Percentiles rank a stretch among this genome's conserved stretches.
These are phyloP conservation scores for Tenebrio molitor DNA, from an alignment of 1,140 invertebrate species.

Conservation along the genomic window DNA sequence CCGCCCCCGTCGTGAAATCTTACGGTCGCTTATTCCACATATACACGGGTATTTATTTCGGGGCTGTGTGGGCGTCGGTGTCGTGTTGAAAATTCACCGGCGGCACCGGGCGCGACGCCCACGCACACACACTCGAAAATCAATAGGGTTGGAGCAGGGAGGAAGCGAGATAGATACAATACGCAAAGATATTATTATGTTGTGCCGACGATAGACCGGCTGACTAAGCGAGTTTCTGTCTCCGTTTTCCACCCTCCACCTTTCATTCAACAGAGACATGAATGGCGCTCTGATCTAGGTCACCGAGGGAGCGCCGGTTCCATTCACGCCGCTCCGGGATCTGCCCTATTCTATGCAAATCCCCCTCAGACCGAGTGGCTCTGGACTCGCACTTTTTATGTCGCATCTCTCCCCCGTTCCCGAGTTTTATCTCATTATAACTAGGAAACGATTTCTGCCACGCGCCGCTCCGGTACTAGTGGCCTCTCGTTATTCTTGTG, in stretches of 20 bases:
- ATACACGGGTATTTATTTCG: slow-evolving; percentile 38
- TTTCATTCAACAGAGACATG: slow-evolving; percentile 57
- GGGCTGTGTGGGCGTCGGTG: slow-evolving; percentile 31
- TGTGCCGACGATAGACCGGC: slow-evolving; percentile 38
- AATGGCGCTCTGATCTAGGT: slow-evolving; percentile 58
- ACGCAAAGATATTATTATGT: slow-evolving; percentile 40
- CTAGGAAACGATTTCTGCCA: background rate
- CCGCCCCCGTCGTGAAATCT: slow-evolving; percentile 5
- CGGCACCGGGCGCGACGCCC: slow-evolving; percentile 18
- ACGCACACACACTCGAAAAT: slow-evolving; percentile 44
- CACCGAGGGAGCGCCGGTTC: slow-evolving; percentile 48
- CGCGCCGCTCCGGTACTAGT: background rate
- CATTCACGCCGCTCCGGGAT: slow-evolving; percentile 49
- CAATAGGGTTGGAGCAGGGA: slow-evolving; percentile 41
- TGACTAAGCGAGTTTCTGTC: slow-evolving; percentile 45
- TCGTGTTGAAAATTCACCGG: slow-evolving; percentile 43
- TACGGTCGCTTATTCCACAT: slow-evolving; percentile 19
- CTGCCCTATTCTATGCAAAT: slow-evolving; percentile 10
- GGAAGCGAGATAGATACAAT: slow-evolving; percentile 37
- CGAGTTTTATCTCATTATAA: background rate
- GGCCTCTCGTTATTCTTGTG: background rate
- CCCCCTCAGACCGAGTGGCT: slow-evolving; percentile 27
- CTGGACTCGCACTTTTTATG: slow-evolving; percentile 10
- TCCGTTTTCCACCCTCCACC: slow-evolving; percentile 43
- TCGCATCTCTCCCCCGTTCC: background rate